Evolutionary conservation across 2,888 invertebrate species (phyloP).

Genomic region (Carpatolechia fugitivella): DNA sequence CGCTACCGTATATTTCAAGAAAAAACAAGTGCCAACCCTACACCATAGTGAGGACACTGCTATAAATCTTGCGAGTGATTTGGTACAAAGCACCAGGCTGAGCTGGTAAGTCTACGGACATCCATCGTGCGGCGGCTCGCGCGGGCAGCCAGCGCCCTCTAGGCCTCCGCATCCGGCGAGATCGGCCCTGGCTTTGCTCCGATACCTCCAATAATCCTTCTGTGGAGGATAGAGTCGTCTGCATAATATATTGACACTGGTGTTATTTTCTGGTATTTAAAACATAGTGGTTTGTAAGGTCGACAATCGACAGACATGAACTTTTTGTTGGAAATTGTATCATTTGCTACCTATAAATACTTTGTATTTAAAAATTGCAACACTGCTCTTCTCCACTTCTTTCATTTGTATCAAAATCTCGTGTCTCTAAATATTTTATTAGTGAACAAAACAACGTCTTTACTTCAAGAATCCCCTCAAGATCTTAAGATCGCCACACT

Average conservation of each 20-base stretch:
- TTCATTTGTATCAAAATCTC: too few relatives aligned
- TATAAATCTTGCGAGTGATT: constrained; percentile 78
- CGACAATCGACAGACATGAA: too few relatives aligned
- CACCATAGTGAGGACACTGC: constrained; percentile 58
- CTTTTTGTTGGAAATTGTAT: too few relatives aligned
- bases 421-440: too few relatives aligned
- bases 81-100: constrained; percentile 75
- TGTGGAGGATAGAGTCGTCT: constrained; percentile 46
- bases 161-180: constrained; percentile 43
- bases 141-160: too few relatives aligned
- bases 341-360: too few relatives aligned
- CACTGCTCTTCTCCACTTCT: too few relatives aligned
- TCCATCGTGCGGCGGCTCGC: constrained; percentile 50
- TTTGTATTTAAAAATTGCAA: too few relatives aligned
- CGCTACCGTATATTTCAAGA: neutral
- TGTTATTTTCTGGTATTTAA: neutral
- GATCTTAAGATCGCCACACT: too few relatives aligned
- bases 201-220: constrained; percentile 51
- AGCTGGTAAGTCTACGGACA: constrained; percentile 64
- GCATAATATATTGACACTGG: constrained; percentile 31
- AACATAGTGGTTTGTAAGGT: neutral
- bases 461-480: too few relatives aligned
- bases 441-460: too few relatives aligned
- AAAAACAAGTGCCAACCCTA: neutral
- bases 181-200: constrained; percentile 74